phyloP scores from a whole-genome alignment of 2,797 vertebrate species.

The Taenioides sp. region DNA sequence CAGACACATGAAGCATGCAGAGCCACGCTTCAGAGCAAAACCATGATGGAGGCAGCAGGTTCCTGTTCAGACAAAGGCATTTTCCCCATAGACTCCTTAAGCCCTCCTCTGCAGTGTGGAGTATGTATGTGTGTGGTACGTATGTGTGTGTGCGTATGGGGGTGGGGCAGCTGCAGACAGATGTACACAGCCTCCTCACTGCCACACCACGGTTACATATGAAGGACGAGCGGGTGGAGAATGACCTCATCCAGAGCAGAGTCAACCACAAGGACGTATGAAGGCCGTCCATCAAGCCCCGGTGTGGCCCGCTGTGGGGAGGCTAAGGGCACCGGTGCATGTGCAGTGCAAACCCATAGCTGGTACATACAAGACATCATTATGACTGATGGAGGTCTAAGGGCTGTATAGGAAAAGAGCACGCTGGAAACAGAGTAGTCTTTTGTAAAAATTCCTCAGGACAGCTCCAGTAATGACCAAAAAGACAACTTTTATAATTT shows the following conservation, averaged over 20 bases:
- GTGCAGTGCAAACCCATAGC: conserved; percentile 3
- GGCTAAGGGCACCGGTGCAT: conserved; percentile 28
- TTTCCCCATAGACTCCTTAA: conserved; percentile 61
- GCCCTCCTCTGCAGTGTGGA: conserved; percentile 43
- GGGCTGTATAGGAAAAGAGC: conserved; percentile 26
- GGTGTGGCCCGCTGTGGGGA: conserved; percentile 19
- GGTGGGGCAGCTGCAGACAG: conserved; percentile 60
- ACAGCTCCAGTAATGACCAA: conserved; percentile 9
- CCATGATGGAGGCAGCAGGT: conserved; percentile 48
- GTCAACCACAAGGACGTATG: conserved; percentile 52
- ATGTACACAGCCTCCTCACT: conserved; percentile 59
- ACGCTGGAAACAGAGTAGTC: conserved; percentile 45
- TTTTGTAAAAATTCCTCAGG: conserved; percentile 48
- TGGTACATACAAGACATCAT: not conserved
- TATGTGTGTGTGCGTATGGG: conserved; percentile 52
- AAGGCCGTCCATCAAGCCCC: conserved; percentile 35
- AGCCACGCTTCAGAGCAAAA: conserved; percentile 13
- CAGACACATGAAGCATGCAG: conserved; percentile 5
- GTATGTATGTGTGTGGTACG: conserved; percentile 19
- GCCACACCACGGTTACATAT: conserved; percentile 56
- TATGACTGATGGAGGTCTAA: conserved; percentile 19
- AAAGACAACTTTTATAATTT: too few relatives aligned
- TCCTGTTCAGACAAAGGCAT: conserved; percentile 58
- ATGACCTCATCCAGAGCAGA: conserved; percentile 49
- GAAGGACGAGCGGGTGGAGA: conserved; percentile 43